Conservation (phyloP, 2,113 vertebrate species). For the Petrocephalus zakoni region DNA sequence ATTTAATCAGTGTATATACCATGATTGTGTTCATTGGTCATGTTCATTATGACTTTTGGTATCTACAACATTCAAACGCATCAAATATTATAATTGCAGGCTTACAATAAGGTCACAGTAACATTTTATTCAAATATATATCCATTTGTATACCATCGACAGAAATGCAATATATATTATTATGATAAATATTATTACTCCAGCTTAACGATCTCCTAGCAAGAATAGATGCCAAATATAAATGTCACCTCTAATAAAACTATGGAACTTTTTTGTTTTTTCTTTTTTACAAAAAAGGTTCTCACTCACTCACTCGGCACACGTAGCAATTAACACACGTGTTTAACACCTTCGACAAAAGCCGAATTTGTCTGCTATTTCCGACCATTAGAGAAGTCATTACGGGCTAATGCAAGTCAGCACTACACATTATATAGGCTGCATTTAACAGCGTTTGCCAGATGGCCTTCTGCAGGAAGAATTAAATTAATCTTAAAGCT, state of each 20-base stretch:
- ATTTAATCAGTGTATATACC: background rate
- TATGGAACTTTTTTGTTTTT: too few relatives aligned
- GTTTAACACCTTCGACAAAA: constrained; percentile 3
- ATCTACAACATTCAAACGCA: background rate
- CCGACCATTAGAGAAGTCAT: background rate
- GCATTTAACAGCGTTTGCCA: background rate
- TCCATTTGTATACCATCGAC: background rate
- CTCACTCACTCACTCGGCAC: background rate
- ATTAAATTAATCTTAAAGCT: background rate
- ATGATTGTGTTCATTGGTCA: background rate
- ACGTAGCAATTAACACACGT: background rate
- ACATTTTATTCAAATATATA: background rate
- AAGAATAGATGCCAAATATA: background rate
- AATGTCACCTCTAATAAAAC: background rate
- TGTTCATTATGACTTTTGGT: background rate
- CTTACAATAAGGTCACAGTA: background rate
- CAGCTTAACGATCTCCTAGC: background rate
- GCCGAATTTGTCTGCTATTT: background rate
- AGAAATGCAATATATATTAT: background rate
- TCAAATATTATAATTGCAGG: background rate
- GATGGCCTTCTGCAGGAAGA: background rate
- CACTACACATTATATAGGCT: background rate
- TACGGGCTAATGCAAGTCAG: background rate
- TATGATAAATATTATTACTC: background rate
- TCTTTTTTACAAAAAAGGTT: background rate